Base-by-base conservation (phyloP, 1,140 invertebrate species). In the Drosophila kohkoa region DNA sequence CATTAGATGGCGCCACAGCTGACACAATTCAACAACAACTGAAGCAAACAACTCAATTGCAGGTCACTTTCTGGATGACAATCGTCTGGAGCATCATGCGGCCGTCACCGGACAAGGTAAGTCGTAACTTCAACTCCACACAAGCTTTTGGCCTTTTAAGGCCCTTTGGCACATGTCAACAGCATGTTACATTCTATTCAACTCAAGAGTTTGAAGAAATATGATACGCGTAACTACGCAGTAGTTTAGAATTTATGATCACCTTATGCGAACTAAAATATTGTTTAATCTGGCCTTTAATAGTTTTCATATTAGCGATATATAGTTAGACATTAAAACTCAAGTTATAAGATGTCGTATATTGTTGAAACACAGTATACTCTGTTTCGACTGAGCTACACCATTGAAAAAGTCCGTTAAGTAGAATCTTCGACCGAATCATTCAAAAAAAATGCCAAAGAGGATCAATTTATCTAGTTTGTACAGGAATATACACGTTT, bases 61-160 rank as follows among this genome's bases (percentile, higher is more conserved):
- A 92, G 92, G 92, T 80, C 92, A 92, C 80, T 82, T 92, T 79
- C 81, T 92, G 63, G 92, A 92, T 72, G 92, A 92, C 73, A 91
- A 90, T 80, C 90, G 92, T 63, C 78, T 92, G 75, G 81, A 92
- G 66, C 91, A 92, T 75, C 89, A 90, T 74, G 75, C 83, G 45
- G 69, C 87, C 16, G 89, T 91, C 30, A 63, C 85, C 51, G 82
- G 82, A 65, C 90, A 92, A 80, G 82, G 85, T 86, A 77, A 85
- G 85, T 74, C 64, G 58, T 28, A 52, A 48, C 51, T 25, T 49
- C 41, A 28, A 63, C 25, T 60, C 43, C 15, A 15, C 5, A 38
- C 51, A 51, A 28, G 16, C 20, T 35, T 55, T 20, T 38, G 16
- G 68, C 67, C 54, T 72, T 76, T 59, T 63, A 75, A 57, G 57